Base-by-base conservation (phyloP, 1,140 invertebrate species). In the Bombus waltoni region DNA sequence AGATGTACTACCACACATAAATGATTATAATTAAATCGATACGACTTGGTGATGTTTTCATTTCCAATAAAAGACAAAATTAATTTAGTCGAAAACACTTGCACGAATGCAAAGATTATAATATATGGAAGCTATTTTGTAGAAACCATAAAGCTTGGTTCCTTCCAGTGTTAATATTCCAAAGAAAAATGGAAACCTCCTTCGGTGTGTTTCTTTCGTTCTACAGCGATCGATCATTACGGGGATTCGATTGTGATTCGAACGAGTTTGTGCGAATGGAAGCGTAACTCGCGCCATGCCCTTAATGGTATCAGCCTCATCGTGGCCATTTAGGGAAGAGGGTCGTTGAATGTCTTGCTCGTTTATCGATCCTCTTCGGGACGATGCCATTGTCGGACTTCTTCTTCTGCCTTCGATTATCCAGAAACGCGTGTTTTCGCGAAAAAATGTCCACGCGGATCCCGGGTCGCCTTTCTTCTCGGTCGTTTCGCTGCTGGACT, bases 361-460 rank as follows among this genome's bases (percentile, higher is more conserved):
- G 76, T 70, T 85, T 74, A 75, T 28, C 47, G 15, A 72, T 62
- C 53, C 40, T 25, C 75, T 25, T 35, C 32, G 62, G 35, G 35
- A n/a, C 15, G 82, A 70, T 53, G 68, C 57, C 65, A 84, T 71
- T 57, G 74, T 65, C 47, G 65, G 32, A 3, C 11, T 57, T 70
- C 74, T 83, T 83, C 59, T 83, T 83, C 68, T 47, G 32, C 22
- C 25, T 13, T 25, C 68, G 53, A n/a, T 40, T 85, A 80, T 44
- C 76, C 68, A 81, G 77, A 80, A 83, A 85, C 77, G 83, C 68
- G 68, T 73, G 83, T 73, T 85, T 80, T 65, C 77, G 53, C 83
- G 83, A 77, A 85, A 80, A 80, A 85, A 85, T 70, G 13, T 78
- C 40, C 40, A 35, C 44, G 4, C 28, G 38, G 53, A 62, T 38